phyloP scores from a whole-genome alignment of 35 echinoderm and acorn worm species.

The Strongylocentrotus purpuratus region DNA sequence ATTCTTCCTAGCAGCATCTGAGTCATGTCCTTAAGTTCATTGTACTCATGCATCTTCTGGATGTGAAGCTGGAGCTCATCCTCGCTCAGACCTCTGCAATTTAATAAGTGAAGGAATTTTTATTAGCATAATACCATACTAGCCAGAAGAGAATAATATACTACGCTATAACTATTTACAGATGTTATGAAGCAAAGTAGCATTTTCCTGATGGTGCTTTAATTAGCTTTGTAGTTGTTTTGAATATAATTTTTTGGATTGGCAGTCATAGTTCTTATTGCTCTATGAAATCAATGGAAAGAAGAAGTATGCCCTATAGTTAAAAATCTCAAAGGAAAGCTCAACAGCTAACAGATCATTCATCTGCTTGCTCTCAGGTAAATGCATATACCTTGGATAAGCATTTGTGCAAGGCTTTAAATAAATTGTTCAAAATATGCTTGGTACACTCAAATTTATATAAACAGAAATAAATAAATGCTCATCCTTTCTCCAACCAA shows the following conservation, averaged over 20 bases:
- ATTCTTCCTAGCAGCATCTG: constrained; percentile 83
- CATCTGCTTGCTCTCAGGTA: no score
- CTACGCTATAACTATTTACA: not conserved
- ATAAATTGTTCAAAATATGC: not conserved
- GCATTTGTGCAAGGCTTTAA: no score
- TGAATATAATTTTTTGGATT: no score
- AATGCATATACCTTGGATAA: no score
- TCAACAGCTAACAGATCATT: no score
- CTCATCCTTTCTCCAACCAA: not conserved
- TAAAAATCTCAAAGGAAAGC: no score
- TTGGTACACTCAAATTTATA: not conserved
- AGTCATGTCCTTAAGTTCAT: constrained; percentile 80
- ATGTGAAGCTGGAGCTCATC: constrained; percentile 71
- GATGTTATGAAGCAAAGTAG: not conserved
- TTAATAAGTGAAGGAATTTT: not conserved
- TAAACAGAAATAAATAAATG: not conserved
- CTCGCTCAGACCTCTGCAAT: constrained; percentile 60
- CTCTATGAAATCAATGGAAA: not conserved
- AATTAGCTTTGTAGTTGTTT: not conserved
- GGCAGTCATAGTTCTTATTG: not conserved
- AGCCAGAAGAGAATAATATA: not conserved
- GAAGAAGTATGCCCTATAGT: not conserved
- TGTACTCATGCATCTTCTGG: constrained; percentile 80
- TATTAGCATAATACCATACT: not conserved
- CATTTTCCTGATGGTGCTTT: not conserved